Evolutionary conservation across 2,888 invertebrate species (phyloP), one percentile per base, ranked within the genome.

Genomic region (Tenthredo amoena): DNA sequence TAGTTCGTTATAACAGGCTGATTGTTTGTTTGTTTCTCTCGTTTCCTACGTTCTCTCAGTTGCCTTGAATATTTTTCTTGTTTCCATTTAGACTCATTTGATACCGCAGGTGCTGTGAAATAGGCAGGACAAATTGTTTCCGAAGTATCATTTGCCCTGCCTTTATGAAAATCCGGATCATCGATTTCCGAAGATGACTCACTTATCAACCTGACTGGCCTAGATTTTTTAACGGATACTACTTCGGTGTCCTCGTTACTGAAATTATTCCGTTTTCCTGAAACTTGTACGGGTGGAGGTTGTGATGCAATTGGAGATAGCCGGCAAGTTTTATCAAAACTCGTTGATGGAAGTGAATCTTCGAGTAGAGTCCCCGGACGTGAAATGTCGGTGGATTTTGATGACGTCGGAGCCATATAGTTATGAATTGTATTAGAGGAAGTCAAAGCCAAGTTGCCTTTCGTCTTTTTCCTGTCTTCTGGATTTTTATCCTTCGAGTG

Each of bases 81-180:
- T 34, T 77, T 77, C 55, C 34, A 50, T 34, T 77, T 77, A 34
- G 34, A 34, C 34, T 77, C 10, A 55, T n/a, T 37, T 37, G 7
- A 37, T 37, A 37, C 26, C 47, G 26, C 26, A 10, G 37, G 6
- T 40, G 40, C 7, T 74, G 26, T 21, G 21, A n/a, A 40, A 74
- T 43, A 0, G 43, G 74, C 74, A 74, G 74, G 74, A 21, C 43
- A 74, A 74, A 74, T 74, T 7, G 9, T 74, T 10, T 47, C 74
- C 10, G 43, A 43, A 43, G n/a, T 9, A 74, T 43, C 47, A 74
- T 74, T 21, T 43, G 43, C 21, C 74, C 74, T 43, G 74, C 74
- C 74, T 74, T 21, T n/a, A 74, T 6, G 21, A 74, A 74, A 74
- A 74, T 74, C 74, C 74, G 43, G 74, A 34, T 74, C 43, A n/a